phyloP scores from a whole-genome alignment of 2,113 vertebrate species.

The Ictalurus furcatus region DNA sequence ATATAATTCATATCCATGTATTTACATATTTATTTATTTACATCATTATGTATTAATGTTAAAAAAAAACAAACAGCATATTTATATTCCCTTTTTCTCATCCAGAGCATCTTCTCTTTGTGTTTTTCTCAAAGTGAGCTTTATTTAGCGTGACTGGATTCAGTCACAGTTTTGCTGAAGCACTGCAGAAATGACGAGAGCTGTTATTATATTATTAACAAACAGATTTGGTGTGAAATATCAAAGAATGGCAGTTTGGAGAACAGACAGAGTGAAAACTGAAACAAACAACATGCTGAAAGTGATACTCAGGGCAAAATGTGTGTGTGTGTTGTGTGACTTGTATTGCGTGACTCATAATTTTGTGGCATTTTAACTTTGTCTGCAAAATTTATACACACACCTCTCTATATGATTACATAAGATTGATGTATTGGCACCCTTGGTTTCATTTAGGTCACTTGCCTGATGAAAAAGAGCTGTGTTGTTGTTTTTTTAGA shows the following conservation, averaged over 20 bases:
- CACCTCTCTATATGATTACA: background rate
- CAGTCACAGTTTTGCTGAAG: constrained; percentile 15
- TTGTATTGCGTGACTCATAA: background rate
- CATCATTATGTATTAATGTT: background rate
- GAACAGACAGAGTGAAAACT: background rate
- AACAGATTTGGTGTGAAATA: constrained; percentile 27
- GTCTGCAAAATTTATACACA: background rate
- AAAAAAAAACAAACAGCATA: background rate
- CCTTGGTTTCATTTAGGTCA: background rate
- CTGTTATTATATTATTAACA: constrained; percentile 19
- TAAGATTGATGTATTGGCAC: background rate
- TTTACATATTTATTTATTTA: background rate
- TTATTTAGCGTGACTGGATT: constrained; percentile 7
- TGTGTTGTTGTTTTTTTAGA: background rate
- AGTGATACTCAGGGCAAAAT: background rate
- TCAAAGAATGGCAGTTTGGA: background rate
- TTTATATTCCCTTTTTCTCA: background rate
- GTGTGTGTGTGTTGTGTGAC: background rate
- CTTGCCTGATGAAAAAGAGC: background rate
- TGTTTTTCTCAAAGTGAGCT: background rate
- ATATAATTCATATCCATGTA: background rate
- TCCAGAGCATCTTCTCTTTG: background rate
- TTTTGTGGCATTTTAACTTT: background rate
- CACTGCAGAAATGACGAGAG: background rate
- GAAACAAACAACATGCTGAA: constrained; percentile 7